Conservation (phyloP, 1,140 invertebrate species). For the Heliothis virescens region DNA sequence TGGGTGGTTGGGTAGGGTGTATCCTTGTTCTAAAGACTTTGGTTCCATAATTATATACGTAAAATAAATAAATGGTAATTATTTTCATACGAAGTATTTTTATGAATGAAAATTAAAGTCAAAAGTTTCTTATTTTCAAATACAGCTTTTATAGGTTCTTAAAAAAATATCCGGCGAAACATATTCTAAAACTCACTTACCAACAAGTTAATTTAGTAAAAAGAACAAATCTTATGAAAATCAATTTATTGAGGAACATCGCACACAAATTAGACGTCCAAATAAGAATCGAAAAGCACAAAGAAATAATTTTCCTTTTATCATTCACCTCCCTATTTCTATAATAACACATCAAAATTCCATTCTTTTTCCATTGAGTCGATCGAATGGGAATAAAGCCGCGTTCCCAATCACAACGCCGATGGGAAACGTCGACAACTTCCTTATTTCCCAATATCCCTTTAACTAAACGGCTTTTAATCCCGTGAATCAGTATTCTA, state of each 20-base stretch:
- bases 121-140: no score
- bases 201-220: no score
- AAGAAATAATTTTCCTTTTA: background rate
- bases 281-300: background rate
- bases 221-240: no score
- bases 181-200: no score
- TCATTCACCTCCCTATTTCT: slow-evolving; percentile 38
- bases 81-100: background rate
- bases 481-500: slow-evolving; percentile 41
- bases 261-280: no score
- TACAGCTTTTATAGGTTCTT: no score
- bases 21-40: no score
- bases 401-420: slow-evolving; percentile 39
- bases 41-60: no score
- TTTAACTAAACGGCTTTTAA: slow-evolving; percentile 48
- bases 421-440: slow-evolving; percentile 33
- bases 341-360: slow-evolving; percentile 44
- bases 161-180: no score
- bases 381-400: slow-evolving; percentile 20
- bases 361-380: slow-evolving; percentile 33
- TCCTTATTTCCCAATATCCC: slow-evolving; percentile 46
- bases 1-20: background rate
- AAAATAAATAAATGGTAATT: no score
- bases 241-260: no score
- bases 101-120: background rate